phyloP scores from a whole-genome alignment of 2,888 invertebrate genomes.

The Drosophila austrosaltans region DNA sequence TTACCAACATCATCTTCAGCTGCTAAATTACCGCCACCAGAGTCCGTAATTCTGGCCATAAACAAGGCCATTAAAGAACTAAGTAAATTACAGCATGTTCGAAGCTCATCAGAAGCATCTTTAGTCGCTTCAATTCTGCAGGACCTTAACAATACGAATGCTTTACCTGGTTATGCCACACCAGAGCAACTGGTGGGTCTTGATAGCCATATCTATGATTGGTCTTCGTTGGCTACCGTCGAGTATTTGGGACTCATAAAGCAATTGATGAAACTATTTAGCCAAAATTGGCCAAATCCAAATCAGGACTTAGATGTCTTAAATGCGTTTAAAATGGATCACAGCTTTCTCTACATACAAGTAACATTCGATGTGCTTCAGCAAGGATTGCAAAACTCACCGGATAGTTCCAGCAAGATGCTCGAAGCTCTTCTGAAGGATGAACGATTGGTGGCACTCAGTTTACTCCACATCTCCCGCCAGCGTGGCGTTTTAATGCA shows the following conservation, averaged over 20 bases:
- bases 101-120: slow-evolving; percentile 80
- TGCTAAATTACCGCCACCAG: slow-evolving; percentile 42
- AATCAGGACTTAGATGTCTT: slow-evolving; percentile 55
- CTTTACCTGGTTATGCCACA: slow-evolving; percentile 85
- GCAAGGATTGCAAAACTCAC: slow-evolving; percentile 53
- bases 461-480: slow-evolving; percentile 71
- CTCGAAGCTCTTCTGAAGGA: slow-evolving; percentile 69
- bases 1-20: slow-evolving; percentile 11
- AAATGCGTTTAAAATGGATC: slow-evolving; percentile 78
- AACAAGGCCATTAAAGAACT: slow-evolving; percentile 64
- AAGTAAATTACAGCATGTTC: slow-evolving; percentile 71
- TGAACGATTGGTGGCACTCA: slow-evolving; percentile 65
- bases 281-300: slow-evolving; percentile 86
- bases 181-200: slow-evolving; percentile 86
- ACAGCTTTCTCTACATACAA: slow-evolving; percentile 73
- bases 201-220: slow-evolving; percentile 83
- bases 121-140: slow-evolving; percentile 76
- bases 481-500: slow-evolving; percentile 55
- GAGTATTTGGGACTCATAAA: slow-evolving; percentile 85
- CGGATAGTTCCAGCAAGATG: slow-evolving; percentile 51
- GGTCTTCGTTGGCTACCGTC: slow-evolving; percentile 83
- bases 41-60: slow-evolving; percentile 54
- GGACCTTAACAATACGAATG: slow-evolving; percentile 68
- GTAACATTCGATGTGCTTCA: slow-evolving; percentile 68
- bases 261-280: slow-evolving; percentile 84